Base-by-base conservation (phyloP, 1,140 invertebrate species). In the Thaumetopoea pityocampa region DNA sequence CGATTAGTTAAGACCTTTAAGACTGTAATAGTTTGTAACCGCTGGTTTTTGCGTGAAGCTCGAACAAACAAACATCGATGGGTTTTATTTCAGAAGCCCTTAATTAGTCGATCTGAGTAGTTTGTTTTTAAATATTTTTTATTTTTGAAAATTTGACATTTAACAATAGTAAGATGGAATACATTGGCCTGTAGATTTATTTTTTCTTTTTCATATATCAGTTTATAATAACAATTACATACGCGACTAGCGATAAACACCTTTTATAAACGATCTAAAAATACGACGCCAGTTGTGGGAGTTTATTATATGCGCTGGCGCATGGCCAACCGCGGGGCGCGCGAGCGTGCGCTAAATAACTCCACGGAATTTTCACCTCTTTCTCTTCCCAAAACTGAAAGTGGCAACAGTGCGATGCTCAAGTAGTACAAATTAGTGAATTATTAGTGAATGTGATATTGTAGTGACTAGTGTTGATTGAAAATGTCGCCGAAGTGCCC, bases 401-500 rank as follows among this genome's bases (percentile, higher is more conserved):
- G 40, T 51, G 46, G 52, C 34, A 50, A 27, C 38, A 48, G 20
- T 49, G 66, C 49, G 28, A 74, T 80, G 73, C 69, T 71, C 55
- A 65, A 64, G 50, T 65, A 73, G 35, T 48, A 48, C 28, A 41
- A 34, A 19, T 45, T 49, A 63, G 65, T 66, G 48, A 34, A 20
- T 15, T 34, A 9, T 24, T 30, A 71, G 53, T 65, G 45, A 36
- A 48, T 53, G 62, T 62, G 51, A 54, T 58, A 44, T 23, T 41
- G 22, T 55, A 37, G 28, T 20, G 16, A 43, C 12, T 45, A 48
- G 58, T 69, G 50, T 24, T 45, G 62, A 22, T 18, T 63, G 54
- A 77, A 65, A 62, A 86, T 86, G 85, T 85, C 85, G 22, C 84
- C 84, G 0, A 85, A 74, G 49, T 85, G 76, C 43, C 79, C 81